Evolutionary conservation across 2,888 invertebrate species (phyloP).

Genomic region (Cheiracanthium punctorium): DNA sequence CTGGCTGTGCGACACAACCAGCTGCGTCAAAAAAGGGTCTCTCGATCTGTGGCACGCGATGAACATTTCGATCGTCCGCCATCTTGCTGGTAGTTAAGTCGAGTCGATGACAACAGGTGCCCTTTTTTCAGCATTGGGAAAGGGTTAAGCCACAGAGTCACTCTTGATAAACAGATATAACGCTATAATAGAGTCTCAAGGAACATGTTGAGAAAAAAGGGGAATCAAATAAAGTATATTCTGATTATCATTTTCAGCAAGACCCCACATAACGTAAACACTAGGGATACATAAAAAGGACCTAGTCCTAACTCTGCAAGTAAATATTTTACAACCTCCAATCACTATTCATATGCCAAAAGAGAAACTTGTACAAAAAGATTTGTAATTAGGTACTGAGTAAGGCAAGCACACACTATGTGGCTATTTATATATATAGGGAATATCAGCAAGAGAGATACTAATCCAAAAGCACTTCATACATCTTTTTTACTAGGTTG

Average conservation of each 20-base stretch:
- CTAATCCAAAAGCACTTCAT: slow-evolving; percentile 53
- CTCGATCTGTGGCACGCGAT: no score
- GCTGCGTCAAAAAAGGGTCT: no score
- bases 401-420: slow-evolving; percentile 65
- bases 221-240: background rate
- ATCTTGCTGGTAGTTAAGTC: no score
- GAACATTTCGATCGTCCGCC: no score
- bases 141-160: no score
- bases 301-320: slow-evolving; percentile 27
- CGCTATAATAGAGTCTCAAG: background rate
- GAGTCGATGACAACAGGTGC: no score
- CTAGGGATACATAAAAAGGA: slow-evolving; percentile 2
- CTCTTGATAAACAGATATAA: no score
- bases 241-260: slow-evolving; percentile 5
- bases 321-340: slow-evolving; percentile 8
- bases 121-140: no score
- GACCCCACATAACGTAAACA: background rate
- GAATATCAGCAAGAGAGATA: slow-evolving; percentile 46
- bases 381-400: slow-evolving; percentile 63
- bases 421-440: slow-evolving; percentile 62
- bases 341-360: slow-evolving; percentile 25
- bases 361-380: slow-evolving; percentile 50
- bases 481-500: background rate
- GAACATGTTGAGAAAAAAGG: background rate
- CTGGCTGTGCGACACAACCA: no score